phyloP scores from a whole-genome alignment of 2,888 invertebrate genomes.

The Microdon myrmicae region DNA sequence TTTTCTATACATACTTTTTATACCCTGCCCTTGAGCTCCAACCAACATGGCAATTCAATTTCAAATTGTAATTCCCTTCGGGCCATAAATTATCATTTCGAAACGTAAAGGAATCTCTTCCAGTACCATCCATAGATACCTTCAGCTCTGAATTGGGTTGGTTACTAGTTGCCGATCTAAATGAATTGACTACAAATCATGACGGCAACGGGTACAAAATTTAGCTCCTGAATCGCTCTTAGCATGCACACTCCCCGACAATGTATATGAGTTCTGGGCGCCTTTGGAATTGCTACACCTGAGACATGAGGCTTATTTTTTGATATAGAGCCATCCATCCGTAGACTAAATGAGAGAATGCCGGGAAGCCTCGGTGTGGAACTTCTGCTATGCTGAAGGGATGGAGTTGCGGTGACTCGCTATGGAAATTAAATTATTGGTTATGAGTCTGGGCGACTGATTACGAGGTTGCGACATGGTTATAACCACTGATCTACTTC shows the following conservation, averaged over 20 bases:
- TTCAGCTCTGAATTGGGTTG: slow-evolving; percentile 7
- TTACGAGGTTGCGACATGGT: slow-evolving; percentile 31
- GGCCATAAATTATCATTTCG: slow-evolving; percentile 52
- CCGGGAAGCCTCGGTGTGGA: slow-evolving; percentile 4
- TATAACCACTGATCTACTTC: too few relatives aligned
- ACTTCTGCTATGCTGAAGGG: slow-evolving; percentile 12
- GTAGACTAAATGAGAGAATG: slow-evolving; percentile 28
- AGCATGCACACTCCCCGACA: slow-evolving; percentile 17
- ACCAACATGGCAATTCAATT: slow-evolving; percentile 51
- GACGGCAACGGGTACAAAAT: slow-evolving; percentile 47
- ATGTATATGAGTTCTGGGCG: slow-evolving; percentile 7
- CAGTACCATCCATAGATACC: slow-evolving; percentile 46
- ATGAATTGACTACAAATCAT: slow-evolving; percentile 53
- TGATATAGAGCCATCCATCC: slow-evolving; percentile 51
- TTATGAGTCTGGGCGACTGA: slow-evolving; percentile 40
- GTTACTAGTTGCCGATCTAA: slow-evolving; percentile 52
- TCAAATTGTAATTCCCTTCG: slow-evolving; percentile 51
- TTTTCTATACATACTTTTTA: too few relatives aligned
- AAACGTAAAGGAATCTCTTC: slow-evolving; percentile 47
- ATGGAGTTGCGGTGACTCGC: too few relatives aligned
- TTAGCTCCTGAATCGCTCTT: slow-evolving; percentile 36
- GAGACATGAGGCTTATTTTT: slow-evolving; percentile 51
- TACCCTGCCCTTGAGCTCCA: too few relatives aligned
- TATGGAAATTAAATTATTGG: slow-evolving; percentile 53
- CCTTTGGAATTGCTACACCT: slow-evolving; percentile 51